Conservation (phyloP, 2,113 vertebrate genomes). For the Campylomormyrus tamandua region DNA sequence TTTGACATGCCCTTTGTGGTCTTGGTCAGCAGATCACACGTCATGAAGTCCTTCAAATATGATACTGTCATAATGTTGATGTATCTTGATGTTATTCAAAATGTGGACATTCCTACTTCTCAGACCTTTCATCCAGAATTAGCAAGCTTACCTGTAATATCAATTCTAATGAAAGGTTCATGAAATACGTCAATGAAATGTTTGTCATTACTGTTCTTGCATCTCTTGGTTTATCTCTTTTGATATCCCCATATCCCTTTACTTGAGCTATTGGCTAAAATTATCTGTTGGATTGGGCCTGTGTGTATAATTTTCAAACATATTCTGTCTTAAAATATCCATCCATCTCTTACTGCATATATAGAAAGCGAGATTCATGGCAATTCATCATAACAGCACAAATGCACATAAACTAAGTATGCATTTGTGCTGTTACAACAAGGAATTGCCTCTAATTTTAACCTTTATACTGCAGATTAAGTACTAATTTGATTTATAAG, state of each 20-base stretch:
- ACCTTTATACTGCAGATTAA: neutral
- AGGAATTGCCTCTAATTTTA: neutral
- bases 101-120: neutral
- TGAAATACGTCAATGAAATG: neutral
- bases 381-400: neutral
- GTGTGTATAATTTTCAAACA: neutral
- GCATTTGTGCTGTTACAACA: neutral
- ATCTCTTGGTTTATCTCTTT: neutral
- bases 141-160: neutral
- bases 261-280: neutral
- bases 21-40: neutral
- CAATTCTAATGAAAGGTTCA: neutral
- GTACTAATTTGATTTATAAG: neutral
- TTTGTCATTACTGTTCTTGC: neutral
- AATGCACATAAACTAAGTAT: neutral
- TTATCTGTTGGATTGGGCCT: neutral
- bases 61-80: neutral
- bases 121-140: neutral
- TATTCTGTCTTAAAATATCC: neutral
- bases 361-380: neutral
- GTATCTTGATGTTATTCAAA: neutral
- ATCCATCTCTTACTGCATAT: neutral
- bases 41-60: neutral
- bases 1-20: neutral
- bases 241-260: neutral